Evolutionary conservation across 2,797 vertebrate genomes (phyloP).

Genomic region (Loriculus beryllinus): DNA sequence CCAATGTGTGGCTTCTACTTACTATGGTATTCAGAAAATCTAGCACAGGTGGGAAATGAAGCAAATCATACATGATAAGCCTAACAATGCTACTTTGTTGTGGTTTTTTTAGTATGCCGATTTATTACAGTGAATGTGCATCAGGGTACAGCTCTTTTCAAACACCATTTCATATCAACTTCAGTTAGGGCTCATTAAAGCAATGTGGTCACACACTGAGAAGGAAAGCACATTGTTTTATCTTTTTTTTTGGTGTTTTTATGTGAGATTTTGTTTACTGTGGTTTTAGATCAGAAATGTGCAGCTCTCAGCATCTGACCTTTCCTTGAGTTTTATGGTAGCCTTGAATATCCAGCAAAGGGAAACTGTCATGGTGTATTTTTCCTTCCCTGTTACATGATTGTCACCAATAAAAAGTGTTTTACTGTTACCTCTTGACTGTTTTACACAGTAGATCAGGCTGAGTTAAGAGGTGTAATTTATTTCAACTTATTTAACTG

Average conservation of each 20-base stretch:
- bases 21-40: background rate
- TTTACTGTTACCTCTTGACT: slow-evolving; percentile 29
- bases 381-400: background rate
- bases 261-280: background rate
- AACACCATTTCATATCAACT: background rate
- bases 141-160: background rate
- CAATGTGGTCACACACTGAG: background rate
- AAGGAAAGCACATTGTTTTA: background rate
- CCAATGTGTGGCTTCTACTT: fast-evolving
- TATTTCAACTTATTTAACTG: slow-evolving; percentile 38
- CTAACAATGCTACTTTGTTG: background rate
- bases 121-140: background rate
- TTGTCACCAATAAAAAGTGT: slow-evolving; percentile 15
- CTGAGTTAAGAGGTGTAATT: slow-evolving; percentile 37
- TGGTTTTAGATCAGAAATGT: background rate
- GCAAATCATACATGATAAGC: background rate
- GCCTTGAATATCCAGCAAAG: background rate
- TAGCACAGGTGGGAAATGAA: background rate
- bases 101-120: background rate
- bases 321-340: background rate
- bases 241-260: background rate
- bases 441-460: slow-evolving; percentile 18
- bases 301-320: background rate
- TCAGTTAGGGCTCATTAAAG: background rate
- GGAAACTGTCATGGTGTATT: background rate